Conservation (phyloP, 2,113 vertebrate genomes). For the Poicephalus gulielmi region DNA sequence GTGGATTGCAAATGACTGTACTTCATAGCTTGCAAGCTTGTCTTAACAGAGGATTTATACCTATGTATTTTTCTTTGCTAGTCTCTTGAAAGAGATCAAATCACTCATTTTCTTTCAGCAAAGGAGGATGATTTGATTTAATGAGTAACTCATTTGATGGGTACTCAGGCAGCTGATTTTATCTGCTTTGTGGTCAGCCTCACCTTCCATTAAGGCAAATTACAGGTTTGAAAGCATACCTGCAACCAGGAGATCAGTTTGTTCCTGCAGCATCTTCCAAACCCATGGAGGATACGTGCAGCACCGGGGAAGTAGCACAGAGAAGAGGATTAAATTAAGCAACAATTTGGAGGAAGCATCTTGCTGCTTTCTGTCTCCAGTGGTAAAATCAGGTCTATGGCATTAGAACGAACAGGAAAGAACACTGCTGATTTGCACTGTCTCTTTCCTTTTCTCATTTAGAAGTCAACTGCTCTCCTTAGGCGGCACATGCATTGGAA, state of each 20-base stretch:
- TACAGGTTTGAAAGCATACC: slow-evolving; percentile 4
- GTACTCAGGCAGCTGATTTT: background rate
- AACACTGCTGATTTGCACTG: background rate
- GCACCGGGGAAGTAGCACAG: background rate
- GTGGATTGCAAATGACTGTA: background rate
- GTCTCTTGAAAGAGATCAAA: background rate
- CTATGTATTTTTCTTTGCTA: background rate
- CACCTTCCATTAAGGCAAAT: background rate
- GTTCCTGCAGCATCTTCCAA: slow-evolving; percentile 19
- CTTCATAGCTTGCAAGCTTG: background rate
- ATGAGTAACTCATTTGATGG: background rate
- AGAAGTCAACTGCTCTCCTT: background rate
- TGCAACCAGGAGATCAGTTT: background rate
- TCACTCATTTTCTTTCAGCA: background rate
- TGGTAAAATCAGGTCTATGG: slow-evolving; percentile 6
- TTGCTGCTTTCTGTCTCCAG: background rate
- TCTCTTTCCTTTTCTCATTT: slow-evolving; percentile 32
- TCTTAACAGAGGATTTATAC: background rate
- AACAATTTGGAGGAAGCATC: slow-evolving; percentile 8
- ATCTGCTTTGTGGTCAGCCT: background rate
- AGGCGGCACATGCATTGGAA: background rate
- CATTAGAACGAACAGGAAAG: background rate
- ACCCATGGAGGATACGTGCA: background rate
- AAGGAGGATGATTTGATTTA: background rate
- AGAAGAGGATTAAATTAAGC: slow-evolving; percentile 31